These are phyloP conservation scores for Camelus bactrianus DNA, from an alignment of 2,113 vertebrate genomes.

Conservation along the genomic window DNA sequence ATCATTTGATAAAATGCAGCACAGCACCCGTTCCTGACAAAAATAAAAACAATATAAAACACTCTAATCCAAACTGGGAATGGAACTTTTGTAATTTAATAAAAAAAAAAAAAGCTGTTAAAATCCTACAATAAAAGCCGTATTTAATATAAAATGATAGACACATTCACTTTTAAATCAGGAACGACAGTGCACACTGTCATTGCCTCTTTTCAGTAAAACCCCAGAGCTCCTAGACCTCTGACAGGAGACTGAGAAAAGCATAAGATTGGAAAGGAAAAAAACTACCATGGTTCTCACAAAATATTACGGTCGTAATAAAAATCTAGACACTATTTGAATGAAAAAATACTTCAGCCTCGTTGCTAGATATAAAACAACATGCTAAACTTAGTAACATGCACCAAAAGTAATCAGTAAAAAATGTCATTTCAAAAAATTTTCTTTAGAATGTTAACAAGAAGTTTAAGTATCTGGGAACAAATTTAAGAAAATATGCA, in stretches of 20 bases:
- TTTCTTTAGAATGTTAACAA: conserved; percentile 14
- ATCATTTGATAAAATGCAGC: no score
- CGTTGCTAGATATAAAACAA: not conserved
- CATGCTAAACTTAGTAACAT: not conserved
- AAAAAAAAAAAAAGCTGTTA: not conserved
- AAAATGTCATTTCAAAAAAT: conserved; percentile 31
- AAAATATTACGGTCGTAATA: not conserved
- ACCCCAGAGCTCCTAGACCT: not conserved
- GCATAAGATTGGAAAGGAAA: not conserved
- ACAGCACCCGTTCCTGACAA: no score
- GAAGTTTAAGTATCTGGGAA: not conserved
- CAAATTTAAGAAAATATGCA: not conserved
- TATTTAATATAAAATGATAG: conserved; percentile 10
- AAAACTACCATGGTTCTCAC: not conserved
- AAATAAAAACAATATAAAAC: no score
- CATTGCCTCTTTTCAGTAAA: not conserved
- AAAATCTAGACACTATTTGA: not conserved
- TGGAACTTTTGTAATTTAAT: not conserved
- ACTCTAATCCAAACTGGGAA: not conserved
- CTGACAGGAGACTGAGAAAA: not conserved
- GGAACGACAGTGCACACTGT: not conserved
- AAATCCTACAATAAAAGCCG: not conserved
- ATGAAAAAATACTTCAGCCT: not conserved
- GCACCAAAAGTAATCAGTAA: not conserved
- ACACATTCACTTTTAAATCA: conserved; percentile 12